Evolutionary conservation across 1,140 invertebrate species (phyloP).

Genomic region (Thalassaphorura encarpata): DNA sequence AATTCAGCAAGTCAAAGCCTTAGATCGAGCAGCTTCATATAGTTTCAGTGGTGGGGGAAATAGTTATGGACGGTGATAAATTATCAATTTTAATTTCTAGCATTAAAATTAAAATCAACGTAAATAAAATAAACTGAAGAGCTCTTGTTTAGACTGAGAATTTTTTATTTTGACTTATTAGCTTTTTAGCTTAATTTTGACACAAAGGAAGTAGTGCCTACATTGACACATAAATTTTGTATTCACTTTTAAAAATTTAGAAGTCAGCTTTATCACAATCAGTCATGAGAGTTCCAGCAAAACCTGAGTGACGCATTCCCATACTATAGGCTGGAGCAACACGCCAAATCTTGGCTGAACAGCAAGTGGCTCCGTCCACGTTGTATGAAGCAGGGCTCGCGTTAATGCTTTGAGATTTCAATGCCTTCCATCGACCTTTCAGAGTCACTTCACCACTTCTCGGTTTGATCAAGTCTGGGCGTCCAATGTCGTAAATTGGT

Average conservation of each 20-base stretch:
- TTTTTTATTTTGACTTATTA: background rate
- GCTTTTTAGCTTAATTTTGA: background rate
- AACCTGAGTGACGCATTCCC: slow-evolving; percentile 26
- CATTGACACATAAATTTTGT: background rate
- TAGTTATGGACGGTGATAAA: no score
- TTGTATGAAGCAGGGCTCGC: slow-evolving; percentile 25
- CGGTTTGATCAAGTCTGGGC: slow-evolving; percentile 19
- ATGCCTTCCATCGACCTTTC: slow-evolving; percentile 19
- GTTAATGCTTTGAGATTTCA: slow-evolving; percentile 17
- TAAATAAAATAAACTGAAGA: no score
- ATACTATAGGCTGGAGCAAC: slow-evolving; percentile 20
- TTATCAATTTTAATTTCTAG: no score
- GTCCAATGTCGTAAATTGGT: slow-evolving; percentile 23
- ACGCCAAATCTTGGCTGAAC: slow-evolving; percentile 1
- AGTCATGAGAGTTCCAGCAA: slow-evolving; percentile 23
- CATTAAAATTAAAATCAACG: no score
- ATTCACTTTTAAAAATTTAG: background rate
- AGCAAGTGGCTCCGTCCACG: background rate
- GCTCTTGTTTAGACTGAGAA: background rate
- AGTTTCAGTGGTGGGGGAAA: no score
- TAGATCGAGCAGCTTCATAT: no score
- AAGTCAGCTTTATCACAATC: slow-evolving; percentile 21
- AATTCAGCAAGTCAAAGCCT: no score
- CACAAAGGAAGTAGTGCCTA: background rate
- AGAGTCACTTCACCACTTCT: slow-evolving; percentile 20